A percentile compares a stretch with the other conserved stretches of the same genome.
Evolutionary conservation across 1,140 invertebrate species (phyloP).

Genomic region (Drosophila tropicalis): DNA sequence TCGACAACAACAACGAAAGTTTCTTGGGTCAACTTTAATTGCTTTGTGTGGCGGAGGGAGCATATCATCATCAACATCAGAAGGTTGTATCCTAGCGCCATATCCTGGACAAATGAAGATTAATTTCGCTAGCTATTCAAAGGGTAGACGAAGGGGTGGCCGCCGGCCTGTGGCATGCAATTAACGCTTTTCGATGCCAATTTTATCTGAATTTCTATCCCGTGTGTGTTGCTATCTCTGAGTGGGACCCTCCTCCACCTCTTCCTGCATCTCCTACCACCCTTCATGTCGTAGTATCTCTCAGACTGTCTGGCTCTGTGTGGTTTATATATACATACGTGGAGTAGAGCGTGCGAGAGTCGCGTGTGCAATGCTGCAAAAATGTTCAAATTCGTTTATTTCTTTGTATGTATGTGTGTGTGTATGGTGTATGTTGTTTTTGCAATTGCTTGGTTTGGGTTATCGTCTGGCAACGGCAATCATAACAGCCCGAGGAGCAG

Average conservation of each 20-base stretch:
- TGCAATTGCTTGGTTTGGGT: slow-evolving; percentile 62
- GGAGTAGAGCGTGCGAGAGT: slow-evolving; percentile 63
- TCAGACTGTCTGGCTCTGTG: slow-evolving; percentile 64
- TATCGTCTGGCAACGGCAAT: slow-evolving; percentile 80
- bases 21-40: slow-evolving; percentile 78
- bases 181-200: slow-evolving; percentile 64
- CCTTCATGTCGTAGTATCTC: slow-evolving; percentile 38
- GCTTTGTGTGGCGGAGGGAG: slow-evolving; percentile 38
- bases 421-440: slow-evolving; percentile 28
- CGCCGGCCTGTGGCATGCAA: slow-evolving; percentile 38
- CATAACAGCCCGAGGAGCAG: slow-evolving; percentile 67
- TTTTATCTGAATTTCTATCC: slow-evolving; percentile 30
- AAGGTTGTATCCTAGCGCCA: slow-evolving; percentile 26
- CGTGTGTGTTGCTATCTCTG: slow-evolving; percentile 49
- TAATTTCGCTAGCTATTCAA: slow-evolving; percentile 32
- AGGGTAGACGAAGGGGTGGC: slow-evolving; percentile 7
- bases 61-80: slow-evolving; percentile 32
- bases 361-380: slow-evolving; percentile 80
- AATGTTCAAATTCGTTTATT: slow-evolving; percentile 74
- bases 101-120: slow-evolving; percentile 41
- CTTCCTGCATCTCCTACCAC: neutral
- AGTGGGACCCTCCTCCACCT: slow-evolving; percentile 36
- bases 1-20: slow-evolving; percentile 44
- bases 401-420: slow-evolving; percentile 21
- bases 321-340: neutral